A percentile compares a stretch with the other conserved stretches of the same genome.
phyloP scores from a whole-genome alignment of 2,888 invertebrate species.

The Sesia bembeciformis region DNA sequence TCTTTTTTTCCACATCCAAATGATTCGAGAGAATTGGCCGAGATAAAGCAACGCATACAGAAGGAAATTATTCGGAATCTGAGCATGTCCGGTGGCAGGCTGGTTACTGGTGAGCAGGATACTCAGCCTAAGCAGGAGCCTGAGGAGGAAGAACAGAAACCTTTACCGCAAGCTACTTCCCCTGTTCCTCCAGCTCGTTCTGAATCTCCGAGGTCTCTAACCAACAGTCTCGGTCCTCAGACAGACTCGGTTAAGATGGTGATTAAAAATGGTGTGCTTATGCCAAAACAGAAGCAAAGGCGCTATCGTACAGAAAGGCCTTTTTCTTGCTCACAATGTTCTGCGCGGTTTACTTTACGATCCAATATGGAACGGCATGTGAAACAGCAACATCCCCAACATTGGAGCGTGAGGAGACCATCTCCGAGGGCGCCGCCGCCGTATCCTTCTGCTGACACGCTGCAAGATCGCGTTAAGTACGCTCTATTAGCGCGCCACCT shows the following conservation, averaged over 20 bases:
- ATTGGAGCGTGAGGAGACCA: conserved; percentile 86
- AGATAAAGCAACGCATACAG: conserved; percentile 80
- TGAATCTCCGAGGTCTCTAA: conserved; percentile 67
- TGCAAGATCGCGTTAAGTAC: conserved; percentile 76
- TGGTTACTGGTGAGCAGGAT: conserved; percentile 57
- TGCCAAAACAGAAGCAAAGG: conserved; percentile 93
- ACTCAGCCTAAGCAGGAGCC: conserved; percentile 54
- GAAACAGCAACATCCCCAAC: conserved; percentile 94
- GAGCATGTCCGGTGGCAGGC: conserved; percentile 81
- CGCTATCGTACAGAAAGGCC: conserved; percentile 93
- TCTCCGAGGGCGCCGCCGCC: conserved; percentile 58
- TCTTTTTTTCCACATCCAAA: conserved; percentile 70
- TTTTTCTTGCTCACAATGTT: conserved; percentile 92
- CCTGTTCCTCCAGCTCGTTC: conserved; percentile 59
- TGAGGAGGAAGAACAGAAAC: conserved; percentile 71
- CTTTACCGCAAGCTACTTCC: conserved; percentile 48
- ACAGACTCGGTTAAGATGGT: conserved; percentile 89
- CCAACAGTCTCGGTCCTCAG: conserved; percentile 46
- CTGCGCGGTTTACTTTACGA: conserved; percentile 91
- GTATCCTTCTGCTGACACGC: conserved; percentile 40
- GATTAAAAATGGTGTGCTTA: conserved; percentile 90
- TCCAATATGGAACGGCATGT: conserved; percentile 97
- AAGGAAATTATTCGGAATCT: conserved; percentile 78
- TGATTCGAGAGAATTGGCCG: conserved; percentile 76
- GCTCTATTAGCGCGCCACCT: conserved; percentile 87